These are phyloP conservation scores for Nezara viridula DNA, from an alignment of 2,888 invertebrate species.

Conservation along the genomic window DNA sequence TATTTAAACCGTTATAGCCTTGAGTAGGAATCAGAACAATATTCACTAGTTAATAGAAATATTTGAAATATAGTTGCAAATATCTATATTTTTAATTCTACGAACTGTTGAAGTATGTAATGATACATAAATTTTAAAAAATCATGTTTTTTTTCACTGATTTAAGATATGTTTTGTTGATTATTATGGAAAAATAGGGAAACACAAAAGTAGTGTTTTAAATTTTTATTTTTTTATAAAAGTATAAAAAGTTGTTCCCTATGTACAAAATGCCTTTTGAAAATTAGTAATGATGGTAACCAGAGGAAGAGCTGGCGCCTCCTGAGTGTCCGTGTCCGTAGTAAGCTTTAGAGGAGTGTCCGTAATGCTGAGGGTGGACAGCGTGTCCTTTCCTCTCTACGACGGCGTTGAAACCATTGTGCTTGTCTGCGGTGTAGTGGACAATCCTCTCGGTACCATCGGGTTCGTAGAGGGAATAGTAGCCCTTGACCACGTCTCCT, in stretches of 20 bases:
- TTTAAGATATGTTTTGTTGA: no score
- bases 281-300: neutral
- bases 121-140: no score
- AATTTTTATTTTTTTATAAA: neutral
- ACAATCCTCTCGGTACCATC: constrained; percentile 65
- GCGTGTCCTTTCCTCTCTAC: constrained; percentile 64
- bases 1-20: no score
- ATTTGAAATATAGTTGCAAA: no score
- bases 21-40: no score
- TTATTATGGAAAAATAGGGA: no score
- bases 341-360: constrained; percentile 14
- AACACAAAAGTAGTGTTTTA: neutral
- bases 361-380: constrained; percentile 61
- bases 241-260: neutral
- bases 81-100: no score
- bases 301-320: constrained; percentile 1
- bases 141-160: no score
- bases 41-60: no score
- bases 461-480: constrained; percentile 68
- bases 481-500: constrained; percentile 70
- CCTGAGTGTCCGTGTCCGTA: constrained; percentile 15
- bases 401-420: constrained; percentile 63
- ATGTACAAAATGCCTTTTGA: neutral
- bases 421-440: constrained; percentile 66
- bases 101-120: no score